A percentile compares a stretch with the other conserved stretches of the same genome.
These are phyloP conservation scores for Dendroctonus ponderosae DNA, from an alignment of 1,140 invertebrate species.

Conservation along the genomic window DNA sequence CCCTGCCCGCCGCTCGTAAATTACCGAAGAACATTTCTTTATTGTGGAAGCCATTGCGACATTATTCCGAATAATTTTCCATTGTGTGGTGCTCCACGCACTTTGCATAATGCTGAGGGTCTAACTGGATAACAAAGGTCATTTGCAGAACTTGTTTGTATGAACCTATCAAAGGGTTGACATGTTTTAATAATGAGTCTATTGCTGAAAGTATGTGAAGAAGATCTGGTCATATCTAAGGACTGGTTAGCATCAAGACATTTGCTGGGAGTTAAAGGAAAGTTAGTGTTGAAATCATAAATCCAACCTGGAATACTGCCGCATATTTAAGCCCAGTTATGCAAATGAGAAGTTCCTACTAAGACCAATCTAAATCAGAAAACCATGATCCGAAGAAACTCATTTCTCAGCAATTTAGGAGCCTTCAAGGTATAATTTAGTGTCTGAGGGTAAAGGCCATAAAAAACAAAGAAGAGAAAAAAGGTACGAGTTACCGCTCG, in stretches of 20 bases:
- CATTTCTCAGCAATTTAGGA: conserved; percentile 4
- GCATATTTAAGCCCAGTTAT: too few relatives aligned
- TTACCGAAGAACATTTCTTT: conserved; percentile 25
- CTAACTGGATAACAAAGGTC: not conserved
- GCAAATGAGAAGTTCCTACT: too few relatives aligned
- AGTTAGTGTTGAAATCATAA: too few relatives aligned
- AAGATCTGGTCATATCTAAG: too few relatives aligned
- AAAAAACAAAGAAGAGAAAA: conserved; percentile 15
- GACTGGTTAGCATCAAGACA: too few relatives aligned
- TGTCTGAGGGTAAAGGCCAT: conserved; percentile 7
- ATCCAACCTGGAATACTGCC: too few relatives aligned
- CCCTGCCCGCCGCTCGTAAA: conserved; percentile 22
- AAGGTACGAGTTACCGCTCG: not conserved
- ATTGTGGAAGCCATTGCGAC: conserved; percentile 26
- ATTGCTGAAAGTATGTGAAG: too few relatives aligned
- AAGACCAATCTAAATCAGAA: not conserved
- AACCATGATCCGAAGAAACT: not conserved
- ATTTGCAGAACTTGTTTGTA: not conserved
- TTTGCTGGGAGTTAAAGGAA: too few relatives aligned
- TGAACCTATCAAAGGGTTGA: too few relatives aligned
- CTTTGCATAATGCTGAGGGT: conserved; percentile 26
- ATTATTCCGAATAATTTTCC: conserved; percentile 32
- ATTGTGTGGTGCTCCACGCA: conserved; percentile 25
- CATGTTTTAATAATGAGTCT: too few relatives aligned
- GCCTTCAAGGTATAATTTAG: conserved; percentile 7